Conservation (phyloP, 2,113 vertebrate genomes). For the Otus sunia region DNA sequence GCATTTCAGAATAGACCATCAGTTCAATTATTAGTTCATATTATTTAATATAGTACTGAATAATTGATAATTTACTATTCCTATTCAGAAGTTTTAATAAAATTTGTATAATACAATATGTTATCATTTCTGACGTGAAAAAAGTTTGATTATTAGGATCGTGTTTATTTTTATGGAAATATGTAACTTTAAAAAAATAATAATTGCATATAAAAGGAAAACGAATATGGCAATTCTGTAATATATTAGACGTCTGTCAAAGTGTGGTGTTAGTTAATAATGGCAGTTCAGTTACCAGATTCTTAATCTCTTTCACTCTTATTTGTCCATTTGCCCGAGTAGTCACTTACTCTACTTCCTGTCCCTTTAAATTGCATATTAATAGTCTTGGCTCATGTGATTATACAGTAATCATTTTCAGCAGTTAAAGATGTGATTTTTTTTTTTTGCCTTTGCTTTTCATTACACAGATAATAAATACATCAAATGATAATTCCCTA, state of each 20-base stretch:
- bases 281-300: background rate
- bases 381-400: background rate
- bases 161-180: background rate
- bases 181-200: background rate
- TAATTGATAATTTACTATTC: background rate
- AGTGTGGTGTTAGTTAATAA: background rate
- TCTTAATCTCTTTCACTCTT: background rate
- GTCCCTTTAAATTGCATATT: background rate
- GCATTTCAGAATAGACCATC: background rate
- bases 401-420: background rate
- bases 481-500: constrained; percentile 52
- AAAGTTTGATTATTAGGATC: background rate
- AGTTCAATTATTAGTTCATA: background rate
- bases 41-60: background rate
- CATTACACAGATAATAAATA: constrained; percentile 50
- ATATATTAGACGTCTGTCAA: background rate
- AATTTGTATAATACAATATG: background rate
- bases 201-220: background rate
- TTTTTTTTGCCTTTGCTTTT: constrained; percentile 57
- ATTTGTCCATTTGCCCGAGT: background rate
- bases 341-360: background rate
- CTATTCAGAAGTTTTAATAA: background rate
- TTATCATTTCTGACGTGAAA: background rate
- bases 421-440: constrained; percentile 18
- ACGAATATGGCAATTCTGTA: background rate